A percentile compares a stretch with the other conserved stretches of the same genome.
Conservation (phyloP, 2,797 vertebrate species). For the Leptoclinus maculatus region DNA sequence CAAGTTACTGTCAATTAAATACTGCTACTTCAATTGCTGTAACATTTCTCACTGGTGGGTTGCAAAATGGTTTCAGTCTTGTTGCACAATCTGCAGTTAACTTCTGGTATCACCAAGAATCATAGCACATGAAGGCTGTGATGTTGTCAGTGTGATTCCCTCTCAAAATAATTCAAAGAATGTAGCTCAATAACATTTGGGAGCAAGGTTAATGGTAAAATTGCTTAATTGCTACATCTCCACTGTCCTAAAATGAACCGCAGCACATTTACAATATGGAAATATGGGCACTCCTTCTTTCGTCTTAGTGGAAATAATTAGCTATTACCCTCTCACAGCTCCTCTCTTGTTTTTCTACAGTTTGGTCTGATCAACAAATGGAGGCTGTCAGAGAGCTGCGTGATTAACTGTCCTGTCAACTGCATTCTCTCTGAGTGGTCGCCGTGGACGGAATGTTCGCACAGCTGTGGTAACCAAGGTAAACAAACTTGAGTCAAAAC, state of each 20-base stretch:
- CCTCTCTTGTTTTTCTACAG: conserved; percentile 76
- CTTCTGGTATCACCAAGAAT: conserved; percentile 6
- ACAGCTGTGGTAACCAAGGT: conserved; percentile 91
- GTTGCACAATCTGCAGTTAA: conserved; percentile 19
- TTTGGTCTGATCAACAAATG: conserved; percentile 80
- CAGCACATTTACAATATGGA: conserved; percentile 26
- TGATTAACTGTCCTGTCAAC: conserved; percentile 90
- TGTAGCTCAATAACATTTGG: conserved; percentile 7
- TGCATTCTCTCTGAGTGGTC: conserved; percentile 94
- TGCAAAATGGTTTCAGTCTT: conserved; percentile 9
- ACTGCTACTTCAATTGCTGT: neutral
- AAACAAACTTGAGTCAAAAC: conserved; percentile 48
- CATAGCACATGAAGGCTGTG: conserved; percentile 5
- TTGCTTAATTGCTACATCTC: conserved; percentile 16
- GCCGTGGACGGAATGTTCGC: conserved; percentile 91
- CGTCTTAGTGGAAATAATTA: conserved; percentile 48
- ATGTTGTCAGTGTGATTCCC: conserved; percentile 10
- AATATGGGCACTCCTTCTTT: conserved; percentile 22
- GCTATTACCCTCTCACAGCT: conserved; percentile 19
- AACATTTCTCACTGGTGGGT: conserved; percentile 12
- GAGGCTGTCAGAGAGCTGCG: conserved; percentile 84
- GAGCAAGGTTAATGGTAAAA: neutral
- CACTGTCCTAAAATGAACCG: conserved; percentile 37
- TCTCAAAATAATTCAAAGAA: neutral
- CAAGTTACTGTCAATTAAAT: conserved; percentile 9